Percentiles rank a stretch among this genome's conserved stretches.
phyloP scores from a whole-genome alignment of 2,113 vertebrate species.

The Rynchops niger region DNA sequence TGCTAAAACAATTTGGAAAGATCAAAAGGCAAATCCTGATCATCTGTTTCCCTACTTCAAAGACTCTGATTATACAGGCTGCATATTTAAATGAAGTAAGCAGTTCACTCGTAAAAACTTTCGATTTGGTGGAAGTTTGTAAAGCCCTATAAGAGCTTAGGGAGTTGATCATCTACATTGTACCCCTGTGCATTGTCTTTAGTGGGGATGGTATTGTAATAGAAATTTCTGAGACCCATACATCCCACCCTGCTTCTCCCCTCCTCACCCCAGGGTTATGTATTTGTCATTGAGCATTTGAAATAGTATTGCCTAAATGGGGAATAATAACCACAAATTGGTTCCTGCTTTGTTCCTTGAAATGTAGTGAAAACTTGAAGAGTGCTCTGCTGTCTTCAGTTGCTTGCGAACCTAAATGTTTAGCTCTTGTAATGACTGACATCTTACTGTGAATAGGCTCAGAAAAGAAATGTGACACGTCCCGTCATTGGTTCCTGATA shows the following conservation, averaged over 20 bases:
- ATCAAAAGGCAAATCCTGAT: slow-evolving; percentile 73
- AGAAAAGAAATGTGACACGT: neutral
- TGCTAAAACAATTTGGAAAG: slow-evolving; percentile 71
- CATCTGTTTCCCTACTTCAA: slow-evolving; percentile 73
- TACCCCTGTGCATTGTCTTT: neutral
- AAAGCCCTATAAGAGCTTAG: neutral
- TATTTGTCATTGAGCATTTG: slow-evolving; percentile 36
- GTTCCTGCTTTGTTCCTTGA: neutral
- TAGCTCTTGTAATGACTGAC: neutral
- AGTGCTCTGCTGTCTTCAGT: neutral
- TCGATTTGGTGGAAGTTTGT: neutral
- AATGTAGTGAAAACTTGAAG: neutral
- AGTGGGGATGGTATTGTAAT: neutral
- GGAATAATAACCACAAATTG: neutral
- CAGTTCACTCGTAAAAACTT: slow-evolving; percentile 55
- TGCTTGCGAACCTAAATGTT: neutral
- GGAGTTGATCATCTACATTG: neutral
- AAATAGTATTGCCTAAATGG: slow-evolving; percentile 47
- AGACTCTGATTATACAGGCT: slow-evolving; percentile 68
- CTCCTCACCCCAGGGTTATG: neutral
- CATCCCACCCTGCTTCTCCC: neutral
- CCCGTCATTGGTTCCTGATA: neutral
- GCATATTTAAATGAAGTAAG: slow-evolving; percentile 67
- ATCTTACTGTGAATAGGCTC: neutral
- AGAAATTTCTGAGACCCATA: neutral